Evolutionary conservation across 2,113 vertebrate species (phyloP).

Genomic region (Plecotus auritus): DNA sequence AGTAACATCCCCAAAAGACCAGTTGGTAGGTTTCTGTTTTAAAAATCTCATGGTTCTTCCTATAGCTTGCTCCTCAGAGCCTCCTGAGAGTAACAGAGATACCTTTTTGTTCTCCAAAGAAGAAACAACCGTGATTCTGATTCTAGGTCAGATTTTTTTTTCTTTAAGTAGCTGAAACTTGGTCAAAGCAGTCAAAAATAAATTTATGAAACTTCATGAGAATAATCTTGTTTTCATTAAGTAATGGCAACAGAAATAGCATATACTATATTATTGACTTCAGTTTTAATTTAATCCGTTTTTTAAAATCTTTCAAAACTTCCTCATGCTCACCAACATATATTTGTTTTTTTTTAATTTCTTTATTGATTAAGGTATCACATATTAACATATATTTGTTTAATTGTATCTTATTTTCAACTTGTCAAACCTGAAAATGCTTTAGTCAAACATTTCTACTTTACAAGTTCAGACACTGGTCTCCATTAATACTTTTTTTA

Average conservation of each 20-base stretch:
- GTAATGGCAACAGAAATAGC: background rate
- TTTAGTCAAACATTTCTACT: background rate
- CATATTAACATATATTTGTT: background rate
- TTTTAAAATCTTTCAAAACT: background rate
- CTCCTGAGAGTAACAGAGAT: background rate
- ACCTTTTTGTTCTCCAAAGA: background rate
- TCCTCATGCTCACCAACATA: background rate
- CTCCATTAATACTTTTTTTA: background rate
- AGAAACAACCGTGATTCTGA: background rate
- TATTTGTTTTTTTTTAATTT: too few relatives aligned
- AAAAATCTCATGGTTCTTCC: background rate
- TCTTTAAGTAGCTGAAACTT: background rate
- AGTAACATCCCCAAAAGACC: background rate
- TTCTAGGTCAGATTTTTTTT: background rate
- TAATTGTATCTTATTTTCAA: background rate
- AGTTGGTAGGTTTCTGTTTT: background rate
- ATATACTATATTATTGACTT: background rate
- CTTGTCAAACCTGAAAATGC: background rate
- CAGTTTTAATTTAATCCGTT: background rate
- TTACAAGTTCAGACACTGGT: background rate
- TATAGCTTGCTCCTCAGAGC: accelerated
- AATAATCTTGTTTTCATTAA: background rate
- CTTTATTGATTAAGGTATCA: too few relatives aligned
- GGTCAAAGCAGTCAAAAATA: background rate
- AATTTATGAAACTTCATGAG: background rate